Evolutionary conservation across 1,140 invertebrate genomes (phyloP), one percentile per base, ranked within the genome.

Genomic region (Formica exsecta): DNA sequence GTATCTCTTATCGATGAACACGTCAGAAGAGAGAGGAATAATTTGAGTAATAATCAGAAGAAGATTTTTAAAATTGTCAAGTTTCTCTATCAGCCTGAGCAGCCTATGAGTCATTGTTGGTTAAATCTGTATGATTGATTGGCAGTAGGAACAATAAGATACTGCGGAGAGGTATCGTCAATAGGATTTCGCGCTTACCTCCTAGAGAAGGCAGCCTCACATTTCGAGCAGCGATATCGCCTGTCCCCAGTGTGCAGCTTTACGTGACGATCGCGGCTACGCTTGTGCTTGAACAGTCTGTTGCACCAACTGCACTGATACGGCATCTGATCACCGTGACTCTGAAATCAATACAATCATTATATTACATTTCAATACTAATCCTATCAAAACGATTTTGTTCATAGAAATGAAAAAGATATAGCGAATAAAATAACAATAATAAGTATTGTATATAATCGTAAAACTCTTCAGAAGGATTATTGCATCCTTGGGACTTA

Each of bases 181-280:
- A 66, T 19, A 59, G 19, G 11, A 59, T 59, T 32, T 19, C 4
- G 4, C 80, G 57, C 94, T 96, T 95, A 98, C 98, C 97, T 99
- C 95, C 98, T 97, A 32, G 98, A 98, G 95, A 99, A 99, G 70
- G 98, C 98, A 19, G 98, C 97, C 92, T 98, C 98, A 94, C 99
- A 99, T 92, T 98, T 97, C 2, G 96, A 96, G 94, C 99, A 99
- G 92, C 98, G 97, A 95, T 99, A 99, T 95, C 98, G 98, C 93
- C 98, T 97, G 94, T 99, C 98, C 3, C 98, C 98, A 2, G 98
- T 99, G 95, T 99, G 99, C 71, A 99, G 96, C 94, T 99, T 99
- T 88, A 98, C 97, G 94, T 99, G 99, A 25, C 99, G 96, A 95
- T 99, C 98, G 71, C 98, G 96, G 85, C 98, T 98, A 19, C 98